Evolutionary conservation across 2,888 invertebrate species (phyloP).

Genomic region (Drosophila trichaetosa): DNA sequence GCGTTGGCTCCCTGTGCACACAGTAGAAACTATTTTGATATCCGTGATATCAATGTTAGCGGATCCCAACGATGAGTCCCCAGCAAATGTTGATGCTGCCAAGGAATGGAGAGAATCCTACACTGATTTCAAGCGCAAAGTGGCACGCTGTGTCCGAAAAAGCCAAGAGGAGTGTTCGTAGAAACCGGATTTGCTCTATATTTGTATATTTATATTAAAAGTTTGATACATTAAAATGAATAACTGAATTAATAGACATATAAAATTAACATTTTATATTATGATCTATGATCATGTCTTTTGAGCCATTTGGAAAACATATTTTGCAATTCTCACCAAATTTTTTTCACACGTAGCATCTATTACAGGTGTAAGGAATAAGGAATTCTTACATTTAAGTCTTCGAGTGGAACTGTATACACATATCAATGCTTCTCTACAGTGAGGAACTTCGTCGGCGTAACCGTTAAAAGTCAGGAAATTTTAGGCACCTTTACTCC

Average conservation of each 20-base stretch:
- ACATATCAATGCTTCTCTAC: background rate
- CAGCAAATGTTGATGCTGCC: slow-evolving; percentile 99
- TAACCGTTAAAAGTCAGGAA: background rate
- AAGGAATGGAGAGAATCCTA: slow-evolving; percentile 99
- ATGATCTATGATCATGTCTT: slow-evolving; percentile 8
- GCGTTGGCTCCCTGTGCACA: slow-evolving; percentile 99
- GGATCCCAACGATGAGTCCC: slow-evolving; percentile 99
- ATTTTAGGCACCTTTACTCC: background rate
- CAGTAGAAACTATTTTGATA: slow-evolving; percentile 99
- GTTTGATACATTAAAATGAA: slow-evolving; percentile 80
- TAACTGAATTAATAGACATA: slow-evolving; percentile 71
- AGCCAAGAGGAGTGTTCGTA: slow-evolving; percentile 99
- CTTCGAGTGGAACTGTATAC: background rate
- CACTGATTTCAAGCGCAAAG: slow-evolving; percentile 98
- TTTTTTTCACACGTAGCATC: background rate
- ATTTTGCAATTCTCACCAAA: background rate
- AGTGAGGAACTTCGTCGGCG: background rate
- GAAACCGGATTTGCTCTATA: slow-evolving; percentile 82
- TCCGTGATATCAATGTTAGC: slow-evolving; percentile 99
- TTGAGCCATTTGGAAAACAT: slow-evolving; percentile 8
- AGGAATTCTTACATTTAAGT: background rate
- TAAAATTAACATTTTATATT: slow-evolving; percentile 31
- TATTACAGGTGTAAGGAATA: background rate
- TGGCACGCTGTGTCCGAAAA: slow-evolving; percentile 98
- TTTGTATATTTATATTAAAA: slow-evolving; percentile 83